phyloP scores from a whole-genome alignment of 1,140 invertebrate species.

The Eupeodes corollae region DNA sequence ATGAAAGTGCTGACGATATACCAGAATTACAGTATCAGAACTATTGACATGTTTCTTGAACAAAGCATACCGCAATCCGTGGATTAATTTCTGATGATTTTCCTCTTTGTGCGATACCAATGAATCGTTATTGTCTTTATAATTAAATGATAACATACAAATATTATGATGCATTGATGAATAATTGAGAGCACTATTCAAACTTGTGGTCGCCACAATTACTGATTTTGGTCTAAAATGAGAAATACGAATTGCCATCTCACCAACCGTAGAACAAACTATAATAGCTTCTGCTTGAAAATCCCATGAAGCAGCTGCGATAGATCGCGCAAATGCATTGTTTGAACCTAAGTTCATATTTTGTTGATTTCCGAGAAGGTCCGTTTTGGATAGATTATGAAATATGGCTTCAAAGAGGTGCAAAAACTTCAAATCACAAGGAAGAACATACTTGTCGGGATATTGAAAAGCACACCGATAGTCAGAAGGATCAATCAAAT shows the following conservation, averaged over 20 bases:
- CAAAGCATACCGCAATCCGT: too few relatives aligned
- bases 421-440: constrained; percentile 13
- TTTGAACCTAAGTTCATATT: constrained; percentile 26
- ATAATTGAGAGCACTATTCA: constrained; percentile 25
- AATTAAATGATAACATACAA: constrained; percentile 13
- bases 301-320: constrained; percentile 21
- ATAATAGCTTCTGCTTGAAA: constrained; percentile 19
- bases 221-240: constrained; percentile 22
- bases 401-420: constrained; percentile 19
- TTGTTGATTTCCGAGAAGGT: constrained; percentile 11
- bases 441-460: constrained; percentile 26
- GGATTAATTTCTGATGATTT: too few relatives aligned
- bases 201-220: constrained; percentile 23
- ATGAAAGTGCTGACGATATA: too few relatives aligned
- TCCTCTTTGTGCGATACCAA: too few relatives aligned
- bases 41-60: too few relatives aligned
- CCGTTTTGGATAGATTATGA: constrained; percentile 12
- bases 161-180: constrained; percentile 23
- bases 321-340: constrained; percentile 19
- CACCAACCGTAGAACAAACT: constrained; percentile 18
- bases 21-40: too few relatives aligned
- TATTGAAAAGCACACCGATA: constrained; percentile 24
- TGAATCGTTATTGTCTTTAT: too few relatives aligned
- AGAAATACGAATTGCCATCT: constrained; percentile 28
- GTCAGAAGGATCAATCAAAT: constrained; percentile 17